phyloP scores from a whole-genome alignment of 2,113 vertebrate species.

The Epinephelus lanceolatus region DNA sequence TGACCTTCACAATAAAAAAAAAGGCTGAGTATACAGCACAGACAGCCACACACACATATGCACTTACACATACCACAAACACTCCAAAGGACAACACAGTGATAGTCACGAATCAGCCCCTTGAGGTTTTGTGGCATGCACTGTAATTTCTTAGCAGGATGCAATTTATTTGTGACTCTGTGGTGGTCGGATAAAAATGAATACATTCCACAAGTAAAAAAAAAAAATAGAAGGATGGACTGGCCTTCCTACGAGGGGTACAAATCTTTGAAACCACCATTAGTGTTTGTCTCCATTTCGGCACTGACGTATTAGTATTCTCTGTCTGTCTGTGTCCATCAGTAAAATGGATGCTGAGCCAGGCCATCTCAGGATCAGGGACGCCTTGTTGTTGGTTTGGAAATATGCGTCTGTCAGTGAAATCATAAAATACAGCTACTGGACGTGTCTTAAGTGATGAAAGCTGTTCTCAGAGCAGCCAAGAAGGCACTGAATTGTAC shows the following conservation, averaged over 20 bases:
- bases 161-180: conserved; percentile 41
- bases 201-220: conserved; percentile 17
- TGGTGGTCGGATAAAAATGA: conserved; percentile 21
- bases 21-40: conserved; percentile 19
- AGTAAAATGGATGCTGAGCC: conserved; percentile 13
- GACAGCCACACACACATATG: conserved; percentile 7
- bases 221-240: neutral
- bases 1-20: conserved; percentile 67
- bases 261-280: conserved; percentile 19
- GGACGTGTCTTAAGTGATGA: conserved; percentile 27
- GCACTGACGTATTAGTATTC: conserved; percentile 7
- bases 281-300: conserved; percentile 16
- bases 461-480: conserved; percentile 28
- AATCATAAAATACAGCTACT: conserved; percentile 39
- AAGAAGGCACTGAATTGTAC: neutral
- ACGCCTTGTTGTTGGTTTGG: conserved; percentile 26
- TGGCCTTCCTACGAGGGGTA: neutral
- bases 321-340: conserved; percentile 26
- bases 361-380: conserved; percentile 30
- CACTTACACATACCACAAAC: neutral
- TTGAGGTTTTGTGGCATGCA: conserved; percentile 43
- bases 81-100: conserved; percentile 39
- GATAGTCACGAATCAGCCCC: conserved; percentile 45
- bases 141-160: conserved; percentile 61
- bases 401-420: conserved; percentile 35